Conservation (phyloP, 2,888 invertebrate genomes). For the Lysandra coridon region DNA sequence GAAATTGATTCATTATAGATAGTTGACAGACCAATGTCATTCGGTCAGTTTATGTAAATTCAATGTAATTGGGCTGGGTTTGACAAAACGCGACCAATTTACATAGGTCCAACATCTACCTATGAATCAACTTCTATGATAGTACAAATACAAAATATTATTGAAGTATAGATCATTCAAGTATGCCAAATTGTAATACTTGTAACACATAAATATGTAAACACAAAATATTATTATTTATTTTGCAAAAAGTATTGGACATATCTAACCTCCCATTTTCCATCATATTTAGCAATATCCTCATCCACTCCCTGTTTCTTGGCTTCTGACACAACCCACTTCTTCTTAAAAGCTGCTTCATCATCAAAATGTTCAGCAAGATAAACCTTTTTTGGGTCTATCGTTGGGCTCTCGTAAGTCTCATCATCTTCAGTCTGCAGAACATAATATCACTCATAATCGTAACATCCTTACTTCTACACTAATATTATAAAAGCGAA, state of each 20-base stretch:
- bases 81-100: too few relatives aligned
- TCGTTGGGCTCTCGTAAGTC: constrained; percentile 86
- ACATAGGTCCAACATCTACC: too few relatives aligned
- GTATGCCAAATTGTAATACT: neutral
- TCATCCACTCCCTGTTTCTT: constrained; percentile 94
- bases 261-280: constrained; percentile 81
- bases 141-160: too few relatives aligned
- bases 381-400: constrained; percentile 83
- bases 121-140: too few relatives aligned
- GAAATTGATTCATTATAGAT: too few relatives aligned
- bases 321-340: constrained; percentile 94
- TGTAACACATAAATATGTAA: neutral
- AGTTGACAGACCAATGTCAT: too few relatives aligned
- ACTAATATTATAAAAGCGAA: too few relatives aligned
- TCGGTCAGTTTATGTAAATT: too few relatives aligned
- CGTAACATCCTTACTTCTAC: neutral
- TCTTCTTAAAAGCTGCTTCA: constrained; percentile 83
- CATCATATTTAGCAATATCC: constrained; percentile 96
- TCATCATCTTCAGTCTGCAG: constrained; percentile 63
- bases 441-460: constrained; percentile 13
- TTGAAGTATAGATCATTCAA: neutral
- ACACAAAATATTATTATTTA: constrained; percentile 11
- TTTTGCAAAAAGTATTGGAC: neutral
- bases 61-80: too few relatives aligned
- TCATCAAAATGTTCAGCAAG: constrained; percentile 95